Evolutionary conservation across 1,140 invertebrate genomes (phyloP), one percentile per base, ranked within the genome.

Genomic region (Ceratina japonica): DNA sequence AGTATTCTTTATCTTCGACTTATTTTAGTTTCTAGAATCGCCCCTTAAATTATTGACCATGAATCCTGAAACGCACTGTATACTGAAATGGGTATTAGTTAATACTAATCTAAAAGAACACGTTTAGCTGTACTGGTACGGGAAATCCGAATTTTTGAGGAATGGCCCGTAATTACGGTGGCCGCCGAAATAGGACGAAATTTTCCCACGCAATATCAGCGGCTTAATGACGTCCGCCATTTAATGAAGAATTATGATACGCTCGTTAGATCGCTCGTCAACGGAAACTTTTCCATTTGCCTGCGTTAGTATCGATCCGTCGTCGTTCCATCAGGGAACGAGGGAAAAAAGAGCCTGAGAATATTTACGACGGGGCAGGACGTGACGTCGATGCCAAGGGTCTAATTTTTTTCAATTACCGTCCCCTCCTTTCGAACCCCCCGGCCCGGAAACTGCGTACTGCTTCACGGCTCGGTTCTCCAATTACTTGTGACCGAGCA

Each of bases 231-330:
- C 59, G 75, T 3, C 52, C 69, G 56, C 49, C 54, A 76, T 68
- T 76, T 82, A 74, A 84, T 44, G 82, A 78, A 73, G 84, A 78
- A 83, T 86, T 84, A 84, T 78, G 81, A 81, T 69, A 81, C 79
- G 85, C 70, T 86, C 85, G 75, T 86, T 86, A 83, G 83, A 82
- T 83, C 84, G 66, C 83, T 81, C 81, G 63, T 83, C 71, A 78
- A 71, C 37, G 63, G 63, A 56, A 82, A 84, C 79, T 86, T 81
- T 70, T 79, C 75, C 71, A 79, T 80, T 61, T 59, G 49, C 62
- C n/a, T 13, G 78, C 44, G 58, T 83, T 80, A 72, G 66, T 56
- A 78, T 80, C 76, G 83, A 86, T 86, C 83, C 82, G 58, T 79
- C 68, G 69, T 49, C 62, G 27, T 68, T 52, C 52, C 18, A 37